Conservation (phyloP, 2,888 invertebrate species). For the Xanthia icteritia region DNA sequence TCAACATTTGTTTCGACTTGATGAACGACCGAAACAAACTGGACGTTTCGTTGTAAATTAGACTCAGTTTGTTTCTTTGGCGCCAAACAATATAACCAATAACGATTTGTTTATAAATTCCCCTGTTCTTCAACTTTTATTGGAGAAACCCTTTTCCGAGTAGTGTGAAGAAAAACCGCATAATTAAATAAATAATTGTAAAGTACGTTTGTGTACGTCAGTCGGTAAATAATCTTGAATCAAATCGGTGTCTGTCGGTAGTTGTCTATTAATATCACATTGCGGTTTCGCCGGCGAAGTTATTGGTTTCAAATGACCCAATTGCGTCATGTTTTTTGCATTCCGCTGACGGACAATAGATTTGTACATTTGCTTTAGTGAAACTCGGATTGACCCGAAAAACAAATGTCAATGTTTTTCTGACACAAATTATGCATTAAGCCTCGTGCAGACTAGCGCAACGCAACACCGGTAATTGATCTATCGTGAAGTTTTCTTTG, state of each 20-base stretch:
- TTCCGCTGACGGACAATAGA: slow-evolving; percentile 84
- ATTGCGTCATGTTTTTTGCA: slow-evolving; percentile 85
- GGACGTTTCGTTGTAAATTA: slow-evolving; percentile 66
- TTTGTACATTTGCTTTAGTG: slow-evolving; percentile 76
- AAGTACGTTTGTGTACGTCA: slow-evolving; percentile 41
- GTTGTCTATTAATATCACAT: slow-evolving; percentile 80
- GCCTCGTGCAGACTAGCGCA: too few relatives aligned
- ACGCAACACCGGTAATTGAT: too few relatives aligned
- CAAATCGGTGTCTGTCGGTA: slow-evolving; percentile 67
- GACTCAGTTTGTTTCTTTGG: slow-evolving; percentile 60
- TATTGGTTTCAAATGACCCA: slow-evolving; percentile 86
- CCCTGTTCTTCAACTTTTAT: slow-evolving; percentile 39
- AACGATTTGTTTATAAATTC: slow-evolving; percentile 50
- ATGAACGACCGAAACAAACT: slow-evolving; percentile 69
- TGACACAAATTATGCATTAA: slow-evolving; percentile 41
- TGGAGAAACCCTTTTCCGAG: slow-evolving; percentile 27
- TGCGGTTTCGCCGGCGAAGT: slow-evolving; percentile 84
- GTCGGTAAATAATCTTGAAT: slow-evolving; percentile 64
- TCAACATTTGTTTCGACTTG: slow-evolving; percentile 62
- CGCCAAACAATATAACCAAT: slow-evolving; percentile 47
- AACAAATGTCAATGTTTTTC: slow-evolving; percentile 60
- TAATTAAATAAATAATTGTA: slow-evolving; percentile 45
- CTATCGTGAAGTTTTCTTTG: too few relatives aligned
- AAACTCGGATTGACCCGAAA: slow-evolving; percentile 71
- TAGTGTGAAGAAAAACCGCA: slow-evolving; percentile 34